A percentile compares a stretch with the other conserved stretches of the same genome.
phyloP scores from a whole-genome alignment of 1,140 invertebrate genomes.

The Micrasema minimum region DNA sequence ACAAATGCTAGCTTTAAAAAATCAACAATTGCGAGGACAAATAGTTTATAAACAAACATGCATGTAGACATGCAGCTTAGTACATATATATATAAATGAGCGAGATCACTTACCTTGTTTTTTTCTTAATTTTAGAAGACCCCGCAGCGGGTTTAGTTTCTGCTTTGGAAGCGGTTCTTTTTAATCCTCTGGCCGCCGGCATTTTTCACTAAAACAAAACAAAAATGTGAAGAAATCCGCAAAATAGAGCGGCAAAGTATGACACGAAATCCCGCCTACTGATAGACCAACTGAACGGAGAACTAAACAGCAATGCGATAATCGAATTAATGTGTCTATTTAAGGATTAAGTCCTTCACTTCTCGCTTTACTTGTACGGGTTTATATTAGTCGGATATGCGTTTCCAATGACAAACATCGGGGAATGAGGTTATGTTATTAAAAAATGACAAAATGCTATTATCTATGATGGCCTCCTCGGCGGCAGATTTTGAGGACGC shows the following conservation, averaged over 20 bases:
- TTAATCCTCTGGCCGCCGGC: constrained; percentile 50
- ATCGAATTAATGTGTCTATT: constrained; percentile 38
- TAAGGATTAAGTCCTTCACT: constrained; percentile 2
- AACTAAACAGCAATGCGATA: neutral
- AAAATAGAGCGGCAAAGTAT: constrained; percentile 11
- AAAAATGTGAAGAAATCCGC: neutral
- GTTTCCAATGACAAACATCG: constrained; percentile 38
- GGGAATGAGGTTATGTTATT: constrained; percentile 41
- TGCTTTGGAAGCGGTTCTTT: constrained; percentile 47
- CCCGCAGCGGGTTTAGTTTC: constrained; percentile 36
- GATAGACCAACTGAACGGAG: neutral
- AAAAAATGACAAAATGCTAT: constrained; percentile 45
- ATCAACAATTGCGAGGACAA: too few relatives aligned
- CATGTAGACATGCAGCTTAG: too few relatives aligned
- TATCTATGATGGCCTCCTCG: constrained; percentile 32
- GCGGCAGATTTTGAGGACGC: constrained; percentile 26
- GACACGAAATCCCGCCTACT: constrained; percentile 22
- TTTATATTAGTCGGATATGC: constrained; percentile 16
- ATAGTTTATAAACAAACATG: too few relatives aligned
- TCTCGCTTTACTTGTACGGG: constrained; percentile 38
- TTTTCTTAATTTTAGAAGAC: constrained; percentile 50
- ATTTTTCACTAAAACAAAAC: constrained; percentile 38
- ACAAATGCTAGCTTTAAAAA: too few relatives aligned
- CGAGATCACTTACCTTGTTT: constrained; percentile 39
- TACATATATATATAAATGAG: too few relatives aligned